Conservation (phyloP, 2,113 vertebrate species). For the Cichladusa arquata region DNA sequence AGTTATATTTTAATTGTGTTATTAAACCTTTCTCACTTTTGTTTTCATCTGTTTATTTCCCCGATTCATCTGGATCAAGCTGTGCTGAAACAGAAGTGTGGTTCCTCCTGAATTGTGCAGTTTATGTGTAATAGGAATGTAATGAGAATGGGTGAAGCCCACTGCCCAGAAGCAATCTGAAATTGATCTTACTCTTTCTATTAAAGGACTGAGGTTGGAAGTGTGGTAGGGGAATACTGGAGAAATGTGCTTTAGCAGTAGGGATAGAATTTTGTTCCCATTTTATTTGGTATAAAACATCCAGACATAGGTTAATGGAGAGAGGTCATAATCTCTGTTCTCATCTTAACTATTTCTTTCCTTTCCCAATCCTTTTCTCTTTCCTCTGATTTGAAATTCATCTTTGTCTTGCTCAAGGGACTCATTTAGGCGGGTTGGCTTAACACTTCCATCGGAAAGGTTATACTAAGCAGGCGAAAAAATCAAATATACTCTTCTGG, state of each 20-base stretch:
- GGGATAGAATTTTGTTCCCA: background rate
- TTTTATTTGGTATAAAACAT: background rate
- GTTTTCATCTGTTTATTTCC: constrained; percentile 11
- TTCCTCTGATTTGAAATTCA: background rate
- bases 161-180: background rate
- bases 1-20: constrained; percentile 48
- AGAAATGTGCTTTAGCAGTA: background rate
- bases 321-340: background rate
- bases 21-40: constrained; percentile 1
- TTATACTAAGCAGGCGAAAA: background rate
- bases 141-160: background rate
- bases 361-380: background rate
- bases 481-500: background rate
- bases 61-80: constrained; percentile 2
- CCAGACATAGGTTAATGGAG: background rate
- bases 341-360: background rate
- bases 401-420: background rate
- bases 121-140: background rate
- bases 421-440: background rate
- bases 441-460: background rate
- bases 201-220: background rate
- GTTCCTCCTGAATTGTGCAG: background rate
- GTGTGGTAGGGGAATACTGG: background rate
- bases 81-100: background rate
- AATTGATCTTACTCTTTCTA: background rate